These are phyloP conservation scores for Tachystola acroxantha DNA, from an alignment of 2,888 invertebrate genomes.

Conservation along the genomic window DNA sequence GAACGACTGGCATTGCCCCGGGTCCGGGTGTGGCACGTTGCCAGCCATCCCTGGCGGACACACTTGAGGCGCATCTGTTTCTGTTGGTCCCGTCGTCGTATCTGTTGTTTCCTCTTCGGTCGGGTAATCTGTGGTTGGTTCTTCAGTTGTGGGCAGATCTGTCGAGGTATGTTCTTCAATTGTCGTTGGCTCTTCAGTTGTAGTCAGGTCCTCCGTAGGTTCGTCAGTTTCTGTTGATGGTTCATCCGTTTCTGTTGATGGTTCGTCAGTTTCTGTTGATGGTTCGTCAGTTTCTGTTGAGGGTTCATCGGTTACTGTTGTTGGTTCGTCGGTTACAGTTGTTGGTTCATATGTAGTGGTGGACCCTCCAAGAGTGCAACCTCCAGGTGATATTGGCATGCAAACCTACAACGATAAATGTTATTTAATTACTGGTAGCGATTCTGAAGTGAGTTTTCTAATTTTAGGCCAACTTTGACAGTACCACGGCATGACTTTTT, in stretches of 20 bases:
- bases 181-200: not conserved
- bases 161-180: not conserved
- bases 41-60: slow-evolving; percentile 22
- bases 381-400: not conserved
- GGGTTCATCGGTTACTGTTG: too few relatives aligned
- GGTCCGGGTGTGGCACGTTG: slow-evolving; percentile 18
- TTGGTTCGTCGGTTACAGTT: too few relatives aligned
- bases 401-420: not conserved
- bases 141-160: slow-evolving; percentile 3
- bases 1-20: slow-evolving; percentile 25
- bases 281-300: slow-evolving; percentile 6
- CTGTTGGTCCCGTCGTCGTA: slow-evolving; percentile 1
- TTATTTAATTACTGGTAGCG: not conserved
- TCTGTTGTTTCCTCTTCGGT: slow-evolving; percentile 7
- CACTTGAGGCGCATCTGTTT: not conserved
- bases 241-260: slow-evolving; percentile 4
- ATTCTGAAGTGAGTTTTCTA: slow-evolving; percentile 7
- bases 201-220: too few relatives aligned
- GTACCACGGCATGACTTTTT: too few relatives aligned
- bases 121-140: slow-evolving; percentile 8
- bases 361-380: not conserved
- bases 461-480: too few relatives aligned
- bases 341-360: slow-evolving; percentile 3
- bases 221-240: too few relatives aligned
- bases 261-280: not conserved